These are phyloP conservation scores for Cephalotes varians DNA, from an alignment of 2,888 invertebrate species.

Conservation along the genomic window DNA sequence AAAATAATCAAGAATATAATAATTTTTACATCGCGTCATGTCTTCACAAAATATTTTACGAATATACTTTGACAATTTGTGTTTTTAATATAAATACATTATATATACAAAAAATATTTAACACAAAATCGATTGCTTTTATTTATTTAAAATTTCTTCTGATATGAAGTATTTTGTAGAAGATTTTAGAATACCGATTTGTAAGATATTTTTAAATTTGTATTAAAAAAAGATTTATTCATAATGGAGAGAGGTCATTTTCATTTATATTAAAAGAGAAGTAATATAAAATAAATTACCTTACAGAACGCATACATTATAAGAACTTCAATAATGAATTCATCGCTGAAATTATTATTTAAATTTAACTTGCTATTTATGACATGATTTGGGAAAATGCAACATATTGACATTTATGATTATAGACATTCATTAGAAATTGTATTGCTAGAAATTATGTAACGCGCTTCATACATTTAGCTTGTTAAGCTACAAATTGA, in stretches of 20 bases:
- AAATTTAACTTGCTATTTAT: constrained; percentile 40
- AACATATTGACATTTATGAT: constrained; percentile 24
- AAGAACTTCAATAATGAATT: constrained; percentile 24
- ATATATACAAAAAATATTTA: neutral
- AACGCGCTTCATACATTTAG: neutral
- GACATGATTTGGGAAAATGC: constrained; percentile 22
- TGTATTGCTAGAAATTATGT: constrained; percentile 31
- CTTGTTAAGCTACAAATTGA: constrained; percentile 23
- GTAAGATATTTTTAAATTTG: neutral
- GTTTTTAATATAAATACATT: neutral
- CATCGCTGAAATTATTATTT: constrained; percentile 18
- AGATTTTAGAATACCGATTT: neutral
- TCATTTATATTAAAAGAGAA: neutral
- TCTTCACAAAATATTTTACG: too few relatives aligned
- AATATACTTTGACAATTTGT: neutral
- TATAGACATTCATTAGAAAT: constrained; percentile 36
- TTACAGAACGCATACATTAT: neutral
- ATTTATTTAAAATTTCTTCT: neutral
- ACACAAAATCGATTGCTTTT: neutral
- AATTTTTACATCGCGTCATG: neutral
- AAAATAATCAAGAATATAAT: neutral
- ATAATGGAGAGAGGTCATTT: too few relatives aligned
- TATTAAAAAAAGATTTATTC: neutral
- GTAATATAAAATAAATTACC: constrained; percentile 28
- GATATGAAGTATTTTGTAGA: neutral